Conservation (phyloP, 2,797 vertebrate species). For the Falco cherrug region DNA sequence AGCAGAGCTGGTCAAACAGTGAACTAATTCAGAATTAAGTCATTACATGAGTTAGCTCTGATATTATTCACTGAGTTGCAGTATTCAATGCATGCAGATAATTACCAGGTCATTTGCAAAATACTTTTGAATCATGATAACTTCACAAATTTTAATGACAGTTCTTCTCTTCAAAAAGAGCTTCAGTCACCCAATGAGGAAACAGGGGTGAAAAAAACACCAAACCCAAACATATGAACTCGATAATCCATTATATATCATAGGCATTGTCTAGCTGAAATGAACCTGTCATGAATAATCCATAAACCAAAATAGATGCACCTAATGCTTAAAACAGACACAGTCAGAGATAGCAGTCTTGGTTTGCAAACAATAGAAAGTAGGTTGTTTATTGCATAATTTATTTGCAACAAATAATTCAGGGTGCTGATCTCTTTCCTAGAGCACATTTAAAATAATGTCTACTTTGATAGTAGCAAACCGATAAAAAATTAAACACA, state of each 20-base stretch:
- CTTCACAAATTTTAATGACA: background rate
- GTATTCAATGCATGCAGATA: background rate
- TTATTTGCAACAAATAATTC: conserved; percentile 29
- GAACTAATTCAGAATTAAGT: background rate
- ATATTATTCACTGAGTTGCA: background rate
- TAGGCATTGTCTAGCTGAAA: background rate
- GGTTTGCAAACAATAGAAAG: background rate
- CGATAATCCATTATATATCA: background rate
- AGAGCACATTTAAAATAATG: background rate
- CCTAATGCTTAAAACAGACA: conserved; percentile 6
- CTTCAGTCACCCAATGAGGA: background rate
- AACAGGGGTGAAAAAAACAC: background rate
- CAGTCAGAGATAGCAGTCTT: background rate
- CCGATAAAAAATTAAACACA: background rate
- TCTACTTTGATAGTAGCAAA: background rate
- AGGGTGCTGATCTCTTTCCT: background rate
- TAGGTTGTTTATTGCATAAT: conserved; percentile 8
- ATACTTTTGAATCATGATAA: background rate
- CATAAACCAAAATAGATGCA: conserved; percentile 10
- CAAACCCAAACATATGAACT: background rate
- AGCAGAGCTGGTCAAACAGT: background rate
- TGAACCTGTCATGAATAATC: conserved; percentile 24
- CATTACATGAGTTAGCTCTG: background rate
- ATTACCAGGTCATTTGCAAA: conserved; percentile 8
- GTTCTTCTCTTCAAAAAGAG: background rate